Percentiles rank a stretch among this genome's conserved stretches.
phyloP scores from a whole-genome alignment of 2,797 vertebrate genomes.

The Cryptoprocta ferox region DNA sequence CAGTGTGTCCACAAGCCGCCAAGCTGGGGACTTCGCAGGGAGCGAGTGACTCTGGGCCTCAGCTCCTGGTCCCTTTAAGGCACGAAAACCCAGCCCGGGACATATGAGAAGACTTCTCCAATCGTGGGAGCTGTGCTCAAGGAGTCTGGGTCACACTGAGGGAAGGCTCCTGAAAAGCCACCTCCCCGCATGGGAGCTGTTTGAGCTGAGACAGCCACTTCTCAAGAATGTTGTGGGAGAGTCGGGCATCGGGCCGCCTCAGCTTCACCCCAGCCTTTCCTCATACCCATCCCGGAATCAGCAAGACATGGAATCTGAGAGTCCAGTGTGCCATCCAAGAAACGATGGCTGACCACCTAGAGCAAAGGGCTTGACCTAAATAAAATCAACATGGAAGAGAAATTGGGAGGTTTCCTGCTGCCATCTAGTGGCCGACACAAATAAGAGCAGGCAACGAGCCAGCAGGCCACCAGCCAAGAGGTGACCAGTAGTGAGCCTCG shows the following conservation, averaged over 20 bases:
- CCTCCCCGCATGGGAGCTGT: background rate
- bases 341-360: background rate
- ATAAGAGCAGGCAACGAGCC: background rate
- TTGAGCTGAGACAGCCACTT: background rate
- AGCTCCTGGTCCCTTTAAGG: background rate
- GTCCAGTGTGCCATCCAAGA: background rate
- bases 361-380: background rate
- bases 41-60: background rate
- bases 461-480: background rate
- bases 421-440: slow-evolving; percentile 66
- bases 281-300: background rate
- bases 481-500: background rate
- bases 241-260: background rate
- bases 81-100: background rate
- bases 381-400: background rate
- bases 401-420: slow-evolving; percentile 65
- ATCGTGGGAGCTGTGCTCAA: background rate
- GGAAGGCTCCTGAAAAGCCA: background rate
- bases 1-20: background rate
- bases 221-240: background rate
- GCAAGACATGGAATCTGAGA: background rate
- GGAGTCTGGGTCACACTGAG: background rate
- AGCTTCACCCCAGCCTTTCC: background rate
- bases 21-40: background rate
- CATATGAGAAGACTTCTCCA: background rate